A percentile compares a stretch with the other conserved stretches of the same genome.
These are phyloP conservation scores for Lytechinus variegatus DNA, from an alignment of 35 echinoderm and acorn worm genomes.

Conservation along the genomic window DNA sequence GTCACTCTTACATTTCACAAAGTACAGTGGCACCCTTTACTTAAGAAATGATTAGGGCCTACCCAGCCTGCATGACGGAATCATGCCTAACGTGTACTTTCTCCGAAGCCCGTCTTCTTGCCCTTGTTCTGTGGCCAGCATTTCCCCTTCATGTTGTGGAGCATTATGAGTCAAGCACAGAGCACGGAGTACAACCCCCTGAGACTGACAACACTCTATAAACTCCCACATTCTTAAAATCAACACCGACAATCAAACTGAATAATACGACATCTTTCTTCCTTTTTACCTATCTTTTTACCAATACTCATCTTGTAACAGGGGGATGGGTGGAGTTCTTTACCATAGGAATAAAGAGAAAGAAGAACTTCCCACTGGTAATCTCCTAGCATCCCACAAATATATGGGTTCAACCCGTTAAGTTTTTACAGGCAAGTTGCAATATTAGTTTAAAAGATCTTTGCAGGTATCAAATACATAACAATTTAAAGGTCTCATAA, in stretches of 20 bases:
- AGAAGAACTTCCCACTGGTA: no score
- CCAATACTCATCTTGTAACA: no score
- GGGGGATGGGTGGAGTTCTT: no score
- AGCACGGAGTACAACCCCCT: slow-evolving; percentile 32
- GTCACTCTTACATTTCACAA: slow-evolving; percentile 53
- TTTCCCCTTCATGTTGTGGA: slow-evolving; percentile 32
- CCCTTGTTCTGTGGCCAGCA: slow-evolving; percentile 29
- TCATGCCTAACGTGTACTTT: slow-evolving; percentile 46
- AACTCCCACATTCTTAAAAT: neutral
- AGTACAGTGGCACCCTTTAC: slow-evolving; percentile 51
- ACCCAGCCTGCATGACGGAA: neutral
- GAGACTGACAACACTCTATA: neutral
- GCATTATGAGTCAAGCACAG: slow-evolving; percentile 29
- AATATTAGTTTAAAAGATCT: no score
- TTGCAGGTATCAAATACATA: no score
- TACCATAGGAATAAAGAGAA: no score
- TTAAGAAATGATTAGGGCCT: slow-evolving; percentile 49
- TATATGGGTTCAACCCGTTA: no score
- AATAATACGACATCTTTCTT: neutral
- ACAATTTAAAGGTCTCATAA: no score
- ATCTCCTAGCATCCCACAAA: no score
- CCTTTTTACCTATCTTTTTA: no score
- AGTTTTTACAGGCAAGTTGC: no score
- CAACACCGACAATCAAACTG: neutral
- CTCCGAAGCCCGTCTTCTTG: neutral